Conservation (phyloP, 2,888 invertebrate genomes). For the Taphrorychus bicolor region DNA sequence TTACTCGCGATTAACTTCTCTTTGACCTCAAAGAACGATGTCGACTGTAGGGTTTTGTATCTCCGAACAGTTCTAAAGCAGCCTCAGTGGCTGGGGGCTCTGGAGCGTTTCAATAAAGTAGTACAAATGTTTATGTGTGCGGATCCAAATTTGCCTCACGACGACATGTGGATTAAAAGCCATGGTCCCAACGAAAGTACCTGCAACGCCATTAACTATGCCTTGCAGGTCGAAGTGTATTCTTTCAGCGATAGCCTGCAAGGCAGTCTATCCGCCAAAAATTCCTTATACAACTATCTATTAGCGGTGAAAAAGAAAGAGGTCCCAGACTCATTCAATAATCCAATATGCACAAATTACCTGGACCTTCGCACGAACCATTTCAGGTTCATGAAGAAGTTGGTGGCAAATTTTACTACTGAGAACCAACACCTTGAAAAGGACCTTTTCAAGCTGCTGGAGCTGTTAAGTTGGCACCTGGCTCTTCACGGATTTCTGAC, state of each 20-base stretch:
- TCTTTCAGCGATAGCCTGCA: conserved; percentile 32
- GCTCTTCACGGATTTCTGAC: conserved; percentile 34
- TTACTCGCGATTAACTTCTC: conserved; percentile 59
- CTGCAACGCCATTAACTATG: conserved; percentile 41
- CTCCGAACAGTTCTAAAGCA: conserved; percentile 12
- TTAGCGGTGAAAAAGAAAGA: conserved; percentile 56
- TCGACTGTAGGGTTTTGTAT: conserved; percentile 32
- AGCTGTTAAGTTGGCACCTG: conserved; percentile 36
- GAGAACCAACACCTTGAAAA: neutral
- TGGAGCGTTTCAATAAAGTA: conserved; percentile 24
- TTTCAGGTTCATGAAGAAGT: conserved; percentile 58
- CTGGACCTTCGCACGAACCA: conserved; percentile 61
- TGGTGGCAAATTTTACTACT: conserved; percentile 3
- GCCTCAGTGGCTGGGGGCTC: conserved; percentile 13
- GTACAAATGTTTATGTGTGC: conserved; percentile 5
- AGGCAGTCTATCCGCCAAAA: conserved; percentile 40
- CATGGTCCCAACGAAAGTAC: conserved; percentile 5
- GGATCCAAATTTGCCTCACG: conserved; percentile 48
- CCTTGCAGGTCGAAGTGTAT: conserved; percentile 39
- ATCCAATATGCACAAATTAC: conserved; percentile 65
- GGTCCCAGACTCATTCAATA: conserved; percentile 62
- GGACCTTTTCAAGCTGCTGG: conserved; percentile 18
- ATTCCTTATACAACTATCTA: conserved; percentile 62
- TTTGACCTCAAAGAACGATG: conserved; percentile 55
- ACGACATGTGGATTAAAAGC: conserved; percentile 52